Evolutionary conservation across 2,888 invertebrate species (phyloP), one percentile per base, ranked within the genome.

Genomic region (Acanthopleura granulata): DNA sequence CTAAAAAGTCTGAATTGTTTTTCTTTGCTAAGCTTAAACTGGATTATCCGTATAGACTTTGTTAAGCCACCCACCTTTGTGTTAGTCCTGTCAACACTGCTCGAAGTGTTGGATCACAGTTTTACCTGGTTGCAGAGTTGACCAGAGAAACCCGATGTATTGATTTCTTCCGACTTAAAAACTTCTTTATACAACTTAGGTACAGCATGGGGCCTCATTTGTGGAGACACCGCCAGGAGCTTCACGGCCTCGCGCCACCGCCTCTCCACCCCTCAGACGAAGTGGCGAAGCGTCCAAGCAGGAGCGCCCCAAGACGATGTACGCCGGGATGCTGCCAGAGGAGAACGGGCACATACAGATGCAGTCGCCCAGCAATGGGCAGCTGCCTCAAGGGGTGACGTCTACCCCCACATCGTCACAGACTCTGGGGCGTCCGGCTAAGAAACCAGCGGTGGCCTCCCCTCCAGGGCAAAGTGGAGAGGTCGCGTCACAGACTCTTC

Each of bases 231-330:
- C 25, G 62, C 66, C 66, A 27, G n/a, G n/a, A 6, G 22, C 66
- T 22, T 6, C 66, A 22, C 1, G 25, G 25, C 66, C 66, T 27
- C 18, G 57, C 1, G 6, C 66, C 1, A 27, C 27, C 1, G 66
- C 12, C 15, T 66, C 66, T 12, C 66, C 66, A 6, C 66, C 66
- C 4, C 29, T 66, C 15, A 22, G 66, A 15, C 1, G 66, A 27
- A 66, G 25, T 66, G 66, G 22, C 25, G 66, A 66, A 16, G 29
- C 22, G 14, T 3, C 1, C 3, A 40, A 49, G 29, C 74, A 72
- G 49, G 76, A 76, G 62, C 76, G 80, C 22, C 79, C 80, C 50
- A 75, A 78, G 49, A 78, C 80, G 18, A 79, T 81, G 79, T 79
- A 77, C 73, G 75, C 77, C 27, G 74, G 79, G 71, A 71, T 71